Percentiles rank a stretch among this genome's conserved stretches.
phyloP scores from a whole-genome alignment of 2,888 invertebrate genomes.

The Ectemnius continuus region DNA sequence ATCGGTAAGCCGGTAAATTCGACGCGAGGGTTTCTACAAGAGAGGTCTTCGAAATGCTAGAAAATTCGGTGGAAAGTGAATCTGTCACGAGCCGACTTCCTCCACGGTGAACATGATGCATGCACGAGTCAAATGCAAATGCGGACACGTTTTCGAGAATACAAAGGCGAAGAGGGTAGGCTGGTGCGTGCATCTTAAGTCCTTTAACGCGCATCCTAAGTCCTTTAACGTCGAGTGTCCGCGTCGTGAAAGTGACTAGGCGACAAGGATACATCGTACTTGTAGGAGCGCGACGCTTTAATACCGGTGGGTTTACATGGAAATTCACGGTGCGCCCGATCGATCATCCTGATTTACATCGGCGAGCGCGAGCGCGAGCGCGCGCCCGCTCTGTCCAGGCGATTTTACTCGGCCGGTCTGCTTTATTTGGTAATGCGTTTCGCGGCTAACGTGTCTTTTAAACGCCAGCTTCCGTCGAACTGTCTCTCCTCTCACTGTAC shows the following conservation, averaged over 20 bases:
- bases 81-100: too few species aligned
- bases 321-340: constrained; percentile 24
- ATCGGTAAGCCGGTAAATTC: too few species aligned
- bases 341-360: constrained; percentile 40
- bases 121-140: too few species aligned
- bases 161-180: neutral
- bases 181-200: neutral
- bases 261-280: constrained; percentile 18
- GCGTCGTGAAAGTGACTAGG: constrained; percentile 45
- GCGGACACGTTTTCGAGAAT: too few species aligned
- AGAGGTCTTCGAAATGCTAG: too few species aligned
- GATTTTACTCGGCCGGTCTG: constrained; percentile 24
- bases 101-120: too few species aligned
- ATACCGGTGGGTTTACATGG: constrained; percentile 36
- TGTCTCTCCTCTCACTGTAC: too few species aligned
- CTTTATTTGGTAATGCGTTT: constrained; percentile 6
- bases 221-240: neutral
- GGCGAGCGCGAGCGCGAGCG: too few species aligned
- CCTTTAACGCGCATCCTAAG: too few species aligned
- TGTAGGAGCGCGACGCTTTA: constrained; percentile 26
- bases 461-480: neutral
- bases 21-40: too few species aligned
- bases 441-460: constrained; percentile 12
- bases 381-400: neutral
- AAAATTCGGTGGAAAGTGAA: too few species aligned